A percentile compares a stretch with the other conserved stretches of the same genome.
These are phyloP conservation scores for Hippopotamus amphibius DNA, from an alignment of 2,113 vertebrate genomes.

Conservation along the genomic window DNA sequence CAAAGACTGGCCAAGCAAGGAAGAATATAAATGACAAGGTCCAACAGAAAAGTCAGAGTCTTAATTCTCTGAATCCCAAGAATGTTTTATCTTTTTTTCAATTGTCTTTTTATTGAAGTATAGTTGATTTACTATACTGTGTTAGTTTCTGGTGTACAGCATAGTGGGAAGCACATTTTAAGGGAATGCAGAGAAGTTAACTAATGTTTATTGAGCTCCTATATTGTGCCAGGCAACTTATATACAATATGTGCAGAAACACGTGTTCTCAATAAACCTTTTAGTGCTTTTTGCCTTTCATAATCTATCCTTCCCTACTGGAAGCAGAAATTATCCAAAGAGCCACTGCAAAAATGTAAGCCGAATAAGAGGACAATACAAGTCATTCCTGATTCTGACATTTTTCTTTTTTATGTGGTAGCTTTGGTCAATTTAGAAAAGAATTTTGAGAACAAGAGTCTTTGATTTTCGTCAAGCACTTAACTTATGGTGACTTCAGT, in stretches of 20 bases:
- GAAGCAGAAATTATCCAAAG: slow-evolving; percentile 17
- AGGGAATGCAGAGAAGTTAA: neutral
- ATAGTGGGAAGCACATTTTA: neutral
- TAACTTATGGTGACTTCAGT: neutral
- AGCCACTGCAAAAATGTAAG: neutral
- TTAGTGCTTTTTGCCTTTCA: slow-evolving; percentile 18
- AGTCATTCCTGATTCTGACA: neutral
- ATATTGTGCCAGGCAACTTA: neutral
- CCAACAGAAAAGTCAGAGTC: neutral
- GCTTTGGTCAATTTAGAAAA: slow-evolving; percentile 40
- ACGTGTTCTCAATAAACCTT: neutral
- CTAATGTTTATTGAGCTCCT: neutral
- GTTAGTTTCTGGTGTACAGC: neutral
- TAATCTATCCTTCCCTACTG: neutral
- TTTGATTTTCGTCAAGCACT: neutral
- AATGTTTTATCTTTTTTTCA: neutral
- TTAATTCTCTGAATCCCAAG: slow-evolving; percentile 14
- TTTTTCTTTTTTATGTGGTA: neutral
- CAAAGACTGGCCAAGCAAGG: neutral
- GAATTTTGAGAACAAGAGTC: neutral
- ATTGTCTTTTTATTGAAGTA: neutral
- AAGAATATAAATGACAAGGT: slow-evolving; percentile 3
- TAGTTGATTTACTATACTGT: neutral
- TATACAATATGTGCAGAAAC: neutral
- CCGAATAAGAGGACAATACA: neutral